A percentile compares a stretch with the other conserved stretches of the same genome.
These are phyloP conservation scores for Strix occidentalis DNA, from an alignment of 2,797 vertebrate species.

Conservation along the genomic window DNA sequence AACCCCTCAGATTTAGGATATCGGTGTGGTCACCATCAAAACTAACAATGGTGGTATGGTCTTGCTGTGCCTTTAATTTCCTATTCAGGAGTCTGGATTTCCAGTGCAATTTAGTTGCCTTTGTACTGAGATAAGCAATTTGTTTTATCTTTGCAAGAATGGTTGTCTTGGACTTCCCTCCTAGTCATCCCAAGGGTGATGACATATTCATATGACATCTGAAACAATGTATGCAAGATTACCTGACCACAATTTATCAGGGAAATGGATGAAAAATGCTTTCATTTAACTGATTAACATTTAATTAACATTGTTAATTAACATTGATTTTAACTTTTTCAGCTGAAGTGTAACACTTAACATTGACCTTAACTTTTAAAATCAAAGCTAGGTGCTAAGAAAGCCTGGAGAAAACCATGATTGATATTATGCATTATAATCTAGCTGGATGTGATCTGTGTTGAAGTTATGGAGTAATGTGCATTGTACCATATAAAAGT, in stretches of 20 bases:
- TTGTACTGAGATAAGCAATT: conserved; percentile 53
- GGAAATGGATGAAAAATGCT: conserved; percentile 76
- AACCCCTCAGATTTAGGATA: not conserved
- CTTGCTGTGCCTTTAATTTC: conserved; percentile 28
- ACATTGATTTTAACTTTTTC: conserved; percentile 78
- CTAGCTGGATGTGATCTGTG: conserved; percentile 66
- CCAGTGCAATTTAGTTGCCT: conserved; percentile 24
- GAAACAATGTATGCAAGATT: conserved; percentile 68
- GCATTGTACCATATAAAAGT: conserved; percentile 80
- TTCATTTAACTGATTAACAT: conserved; percentile 81
- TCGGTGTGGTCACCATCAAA: not conserved
- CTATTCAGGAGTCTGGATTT: conserved; percentile 13
- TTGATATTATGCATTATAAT: conserved; percentile 77
- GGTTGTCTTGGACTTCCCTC: conserved; percentile 27
- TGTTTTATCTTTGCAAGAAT: conserved; percentile 51
- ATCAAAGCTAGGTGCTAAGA: conserved; percentile 72
- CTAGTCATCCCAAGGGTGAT: conserved; percentile 15
- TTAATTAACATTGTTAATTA: conserved; percentile 82
- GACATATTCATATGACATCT: conserved; percentile 63
- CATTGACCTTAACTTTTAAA: conserved; percentile 79
- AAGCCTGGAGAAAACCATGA: conserved; percentile 73
- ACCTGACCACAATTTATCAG: conserved; percentile 70
- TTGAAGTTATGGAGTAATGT: conserved; percentile 77
- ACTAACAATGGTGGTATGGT: not conserved
- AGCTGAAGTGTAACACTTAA: conserved; percentile 76